Evolutionary conservation across 2,797 vertebrate species (phyloP), one percentile per base, ranked within the genome.

Genomic region (Iguana delicatissima): DNA sequence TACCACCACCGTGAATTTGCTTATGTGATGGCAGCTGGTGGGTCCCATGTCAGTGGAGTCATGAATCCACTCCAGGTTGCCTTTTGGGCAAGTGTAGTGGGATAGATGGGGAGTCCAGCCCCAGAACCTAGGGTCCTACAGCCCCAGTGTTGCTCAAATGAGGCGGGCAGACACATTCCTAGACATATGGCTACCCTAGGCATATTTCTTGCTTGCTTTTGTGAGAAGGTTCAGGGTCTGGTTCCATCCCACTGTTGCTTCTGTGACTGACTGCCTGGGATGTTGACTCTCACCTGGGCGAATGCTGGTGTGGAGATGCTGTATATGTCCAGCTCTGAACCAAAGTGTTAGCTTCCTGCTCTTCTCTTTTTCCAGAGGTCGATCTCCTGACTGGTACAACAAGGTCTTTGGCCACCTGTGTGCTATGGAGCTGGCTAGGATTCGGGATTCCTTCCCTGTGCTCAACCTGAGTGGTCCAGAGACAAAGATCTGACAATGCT

Each of bases 351-450:
- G 50, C 59, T 20, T 29, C 14, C 32, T 32, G 14, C 74, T 16
- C 69, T 92, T 64, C 92, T 96, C 1, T 14, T 94, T 79, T 89
- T 77, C 42, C 91, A 98, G 98, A 95, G 98, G 98, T 24, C 97
- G 98, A 35, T 98, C 98, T 95, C 98, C 98, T 0, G 98, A 98
- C 91, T 98, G 98, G 98, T 98, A 98, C 96, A 98, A 98, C 96
- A 98, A 98, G 91, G 97, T 98, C 76, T 98, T 98, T 24, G 98
- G 98, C 32, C 98, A 98, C 89, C 96, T 98, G 69, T 98, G 98
- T 77, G 98, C 98, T 26, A 97, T 98, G 95, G 98, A 98, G 93
- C 95, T 98, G 92, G 98, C n/a, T 3, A 97, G 98, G 95, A 98
- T 98, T 93, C 97, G 98, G 18, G 98, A 98, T 87, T 98, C 98